Evolutionary conservation across 2,888 invertebrate species (phyloP), one percentile per base, ranked within the genome.

Genomic region (Peribatodes rhomboidaria): DNA sequence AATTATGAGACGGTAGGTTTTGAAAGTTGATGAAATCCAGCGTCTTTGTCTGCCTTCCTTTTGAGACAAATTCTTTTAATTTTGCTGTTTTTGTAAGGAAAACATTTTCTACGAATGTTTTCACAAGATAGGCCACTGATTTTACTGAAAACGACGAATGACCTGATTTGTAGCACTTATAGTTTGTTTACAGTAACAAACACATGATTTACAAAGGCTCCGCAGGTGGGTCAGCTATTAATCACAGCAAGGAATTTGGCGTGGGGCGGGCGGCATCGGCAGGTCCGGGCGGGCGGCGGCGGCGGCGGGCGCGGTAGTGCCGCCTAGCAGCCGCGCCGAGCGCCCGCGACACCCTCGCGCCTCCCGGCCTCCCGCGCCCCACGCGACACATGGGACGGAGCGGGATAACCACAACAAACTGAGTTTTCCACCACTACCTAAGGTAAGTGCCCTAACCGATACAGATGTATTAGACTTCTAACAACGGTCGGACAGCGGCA

Each of bases 161-260:
- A 59, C 44, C 10, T 57, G 41, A 22, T 46, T 68, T 61, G 42
- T 14, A 64, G 55, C 57, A 64, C 61, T 67, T 66, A 62, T 37
- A 65, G 59, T 81, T 81, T 86, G 82, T 84, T 84, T 84, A 83
- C 79, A 76, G 78, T 82, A 83, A 80, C 76, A 77, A 82, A 83
- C 78, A 80, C 85, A 86, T 83, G 78, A 79, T 84, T 80, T 78
- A 88, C 85, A 89, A 84, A 91, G 90, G 90, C 88, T 92, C 90
- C 87, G 90, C 92, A 92, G 92, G 92, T 92, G 91, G 92, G 84
- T 87, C 77, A 85, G 78, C 86, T 82, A 92, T 92, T 90, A 92
- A 91, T 92, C 90, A 90, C 87, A 73, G 88, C 86, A 78, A 84
- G 84, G 86, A 87, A 88, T 87, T 84, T 77, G 81, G 76, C 77